These are phyloP conservation scores for Montipora capitata DNA, from an alignment of 92 coral and sea anemone genomes.

Conservation along the genomic window DNA sequence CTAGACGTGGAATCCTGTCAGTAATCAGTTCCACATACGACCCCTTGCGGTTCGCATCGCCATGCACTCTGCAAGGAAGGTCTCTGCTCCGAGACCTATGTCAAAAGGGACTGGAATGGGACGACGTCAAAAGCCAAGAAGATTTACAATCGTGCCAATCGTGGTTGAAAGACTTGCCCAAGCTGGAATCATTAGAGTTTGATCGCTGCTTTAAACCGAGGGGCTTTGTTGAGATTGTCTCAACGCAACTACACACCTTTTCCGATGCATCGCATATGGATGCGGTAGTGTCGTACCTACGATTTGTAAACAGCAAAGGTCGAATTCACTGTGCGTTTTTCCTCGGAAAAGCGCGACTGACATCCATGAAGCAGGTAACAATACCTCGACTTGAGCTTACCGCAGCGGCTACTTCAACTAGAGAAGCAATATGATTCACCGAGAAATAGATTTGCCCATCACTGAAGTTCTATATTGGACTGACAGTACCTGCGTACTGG, in stretches of 20 bases:
- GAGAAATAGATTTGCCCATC: too few relatives aligned
- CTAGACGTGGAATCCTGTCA: conserved; percentile 27
- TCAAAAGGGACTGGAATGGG: conserved; percentile 43
- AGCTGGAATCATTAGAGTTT: conserved; percentile 31
- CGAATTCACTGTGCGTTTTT: too few relatives aligned
- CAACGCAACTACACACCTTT: conserved; percentile 61
- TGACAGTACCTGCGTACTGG: too few relatives aligned
- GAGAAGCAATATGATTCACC: too few relatives aligned
- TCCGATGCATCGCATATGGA: conserved; percentile 33
- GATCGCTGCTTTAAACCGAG: conserved; percentile 50
- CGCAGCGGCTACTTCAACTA: too few relatives aligned
- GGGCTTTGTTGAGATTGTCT: conserved; percentile 48
- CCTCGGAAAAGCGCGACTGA: too few relatives aligned
- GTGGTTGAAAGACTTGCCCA: conserved; percentile 50
- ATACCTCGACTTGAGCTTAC: too few relatives aligned
- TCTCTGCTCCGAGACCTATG: conserved; percentile 29
- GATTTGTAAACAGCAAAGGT: too few relatives aligned
- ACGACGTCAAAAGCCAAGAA: conserved; percentile 33
- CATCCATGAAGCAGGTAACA: too few relatives aligned
- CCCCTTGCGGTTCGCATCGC: conserved; percentile 57
- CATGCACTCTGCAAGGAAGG: conserved; percentile 13
- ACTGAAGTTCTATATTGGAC: too few relatives aligned
- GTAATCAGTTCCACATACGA: conserved; percentile 49
- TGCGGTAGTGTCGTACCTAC: too few relatives aligned
- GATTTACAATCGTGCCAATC: conserved; percentile 29